Evolutionary conservation across 1,140 invertebrate species (phyloP).

Genomic region (Muscidifurax raptorellus): DNA sequence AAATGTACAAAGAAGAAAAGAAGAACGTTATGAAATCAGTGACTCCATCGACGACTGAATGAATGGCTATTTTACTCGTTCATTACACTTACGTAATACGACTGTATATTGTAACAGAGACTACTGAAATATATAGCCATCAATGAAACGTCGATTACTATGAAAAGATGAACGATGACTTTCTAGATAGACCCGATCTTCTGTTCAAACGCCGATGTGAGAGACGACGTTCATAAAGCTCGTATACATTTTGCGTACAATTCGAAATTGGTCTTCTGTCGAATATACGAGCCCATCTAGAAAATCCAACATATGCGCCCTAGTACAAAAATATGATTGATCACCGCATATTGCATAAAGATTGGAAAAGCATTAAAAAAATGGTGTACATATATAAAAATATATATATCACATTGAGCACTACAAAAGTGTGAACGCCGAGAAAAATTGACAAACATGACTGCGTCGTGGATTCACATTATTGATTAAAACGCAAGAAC

Average conservation of each 20-base stretch:
- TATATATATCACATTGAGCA: slow-evolving; percentile 9
- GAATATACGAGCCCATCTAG: neutral
- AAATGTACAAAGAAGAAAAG: slow-evolving; percentile 34
- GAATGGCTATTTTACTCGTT: slow-evolving; percentile 32
- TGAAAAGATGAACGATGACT: neutral
- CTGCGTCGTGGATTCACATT: slow-evolving; percentile 6
- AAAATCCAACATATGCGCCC: neutral
- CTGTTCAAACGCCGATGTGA: neutral
- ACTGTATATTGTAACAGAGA: neutral
- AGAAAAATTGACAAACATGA: slow-evolving; percentile 33
- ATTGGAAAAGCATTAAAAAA: slow-evolving; percentile 9
- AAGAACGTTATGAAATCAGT: slow-evolving; percentile 24
- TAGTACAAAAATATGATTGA: slow-evolving; percentile 40
- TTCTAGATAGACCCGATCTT: neutral
- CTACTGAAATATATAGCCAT: neutral
- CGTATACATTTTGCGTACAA: neutral
- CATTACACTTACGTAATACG: slow-evolving; percentile 9
- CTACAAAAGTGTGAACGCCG: slow-evolving; percentile 2
- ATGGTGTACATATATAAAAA: slow-evolving; percentile 3
- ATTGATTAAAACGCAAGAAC: slow-evolving; percentile 28
- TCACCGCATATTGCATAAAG: slow-evolving; percentile 9
- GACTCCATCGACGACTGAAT: slow-evolving; percentile 11
- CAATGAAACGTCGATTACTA: slow-evolving; percentile 12
- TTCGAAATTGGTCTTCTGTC: neutral
- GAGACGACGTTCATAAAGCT: neutral